A percentile compares a stretch with the other conserved stretches of the same genome.
phyloP scores from a whole-genome alignment of 2,888 invertebrate genomes.

The Pristionchus entomophagus region DNA sequence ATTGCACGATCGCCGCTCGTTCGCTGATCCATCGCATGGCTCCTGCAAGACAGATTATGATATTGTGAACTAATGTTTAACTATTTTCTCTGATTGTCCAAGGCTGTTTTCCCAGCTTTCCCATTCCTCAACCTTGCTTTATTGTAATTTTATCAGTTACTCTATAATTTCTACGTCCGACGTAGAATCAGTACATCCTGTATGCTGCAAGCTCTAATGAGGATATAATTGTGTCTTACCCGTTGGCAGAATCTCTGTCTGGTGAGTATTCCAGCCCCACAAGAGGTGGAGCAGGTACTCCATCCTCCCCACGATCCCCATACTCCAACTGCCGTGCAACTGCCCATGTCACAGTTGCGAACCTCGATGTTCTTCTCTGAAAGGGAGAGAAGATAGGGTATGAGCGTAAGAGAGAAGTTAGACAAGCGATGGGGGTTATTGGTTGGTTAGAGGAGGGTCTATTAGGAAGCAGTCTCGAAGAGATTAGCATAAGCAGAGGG shows the following conservation, averaged over 20 bases:
- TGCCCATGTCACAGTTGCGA: conserved; percentile 71
- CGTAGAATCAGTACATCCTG: too few species aligned
- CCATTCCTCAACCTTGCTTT: too few species aligned
- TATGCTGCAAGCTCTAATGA: too few species aligned
- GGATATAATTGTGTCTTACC: conserved; percentile 52
- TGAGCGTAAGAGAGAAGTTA: not conserved
- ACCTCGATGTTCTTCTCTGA: conserved; percentile 73
- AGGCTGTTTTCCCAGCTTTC: too few species aligned
- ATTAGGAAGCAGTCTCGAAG: not conserved
- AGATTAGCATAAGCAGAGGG: conserved; percentile 5
- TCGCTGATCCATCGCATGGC: conserved; percentile 74
- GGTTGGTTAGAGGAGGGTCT: not conserved
- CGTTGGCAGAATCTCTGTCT: conserved; percentile 67
- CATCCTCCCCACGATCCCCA: conserved; percentile 72
- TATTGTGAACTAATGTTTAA: too few species aligned
- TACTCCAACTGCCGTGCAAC: conserved; percentile 67
- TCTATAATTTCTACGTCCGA: too few species aligned
- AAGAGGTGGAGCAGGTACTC: conserved; percentile 70
- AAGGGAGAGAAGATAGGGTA: conserved; percentile 13
- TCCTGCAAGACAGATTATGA: conserved; percentile 56
- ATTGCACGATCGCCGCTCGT: conserved; percentile 73
- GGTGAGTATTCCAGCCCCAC: conserved; percentile 72
- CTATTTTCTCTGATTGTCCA: too few species aligned
- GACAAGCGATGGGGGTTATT: not conserved
- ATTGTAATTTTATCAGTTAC: too few species aligned